Percentiles rank a stretch among this genome's conserved stretches.
Conservation (phyloP, 2,888 invertebrate genomes). For the Eilema sororculum region DNA sequence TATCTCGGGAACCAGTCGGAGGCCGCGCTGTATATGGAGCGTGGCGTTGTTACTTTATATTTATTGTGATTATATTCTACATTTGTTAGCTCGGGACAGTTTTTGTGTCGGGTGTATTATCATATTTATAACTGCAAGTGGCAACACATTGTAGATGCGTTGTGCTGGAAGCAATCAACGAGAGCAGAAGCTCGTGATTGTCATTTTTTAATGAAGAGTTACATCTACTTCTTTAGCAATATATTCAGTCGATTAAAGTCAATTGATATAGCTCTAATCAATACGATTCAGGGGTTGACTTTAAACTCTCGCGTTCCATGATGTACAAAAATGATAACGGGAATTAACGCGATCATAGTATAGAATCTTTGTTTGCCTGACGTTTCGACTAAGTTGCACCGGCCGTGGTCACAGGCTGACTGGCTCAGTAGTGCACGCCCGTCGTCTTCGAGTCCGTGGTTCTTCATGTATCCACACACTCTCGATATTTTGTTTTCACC, state of each 20-base stretch:
- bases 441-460: no score
- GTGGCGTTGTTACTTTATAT: slow-evolving; percentile 10
- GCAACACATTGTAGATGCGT: background rate
- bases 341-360: no score
- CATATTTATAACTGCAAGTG: background rate
- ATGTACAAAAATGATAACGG: no score
- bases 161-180: background rate
- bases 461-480: no score
- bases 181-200: background rate
- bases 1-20: background rate
- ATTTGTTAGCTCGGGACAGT: slow-evolving; percentile 8
- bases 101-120: background rate
- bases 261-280: no score
- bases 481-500: no score
- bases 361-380: no score
- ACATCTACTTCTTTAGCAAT: background rate
- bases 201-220: background rate
- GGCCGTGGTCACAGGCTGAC: no score
- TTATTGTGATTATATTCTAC: slow-evolving; percentile 18
- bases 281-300: no score
- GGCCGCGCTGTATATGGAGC: background rate
- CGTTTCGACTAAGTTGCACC: no score
- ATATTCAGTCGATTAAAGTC: background rate
- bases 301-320: no score
- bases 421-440: no score